Percentiles rank a stretch among this genome's conserved stretches.
Evolutionary conservation across 2,888 invertebrate species (phyloP).

Genomic region (Eupithecia centaureata): DNA sequence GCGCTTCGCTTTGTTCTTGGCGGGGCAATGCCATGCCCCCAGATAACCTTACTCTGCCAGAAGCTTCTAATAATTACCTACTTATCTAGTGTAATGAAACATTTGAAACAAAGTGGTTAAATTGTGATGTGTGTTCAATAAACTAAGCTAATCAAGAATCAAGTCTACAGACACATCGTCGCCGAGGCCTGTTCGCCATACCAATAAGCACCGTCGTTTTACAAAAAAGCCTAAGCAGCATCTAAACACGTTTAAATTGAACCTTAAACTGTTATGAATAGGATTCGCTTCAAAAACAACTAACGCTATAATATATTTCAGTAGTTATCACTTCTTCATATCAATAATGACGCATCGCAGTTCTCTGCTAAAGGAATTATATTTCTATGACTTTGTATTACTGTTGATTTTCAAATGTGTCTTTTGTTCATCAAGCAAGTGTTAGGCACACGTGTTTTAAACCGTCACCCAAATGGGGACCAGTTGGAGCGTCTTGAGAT

Average conservation of each 20-base stretch:
- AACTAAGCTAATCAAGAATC: conserved; percentile 70
- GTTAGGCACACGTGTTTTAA: conserved; percentile 76
- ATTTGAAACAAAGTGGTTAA: conserved; percentile 30
- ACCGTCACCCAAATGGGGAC: conserved; percentile 78
- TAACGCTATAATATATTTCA: conserved; percentile 63
- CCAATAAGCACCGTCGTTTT: conserved; percentile 56
- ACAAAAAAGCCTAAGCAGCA: conserved; percentile 55
- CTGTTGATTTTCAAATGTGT: conserved; percentile 48
- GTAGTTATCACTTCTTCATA: conserved; percentile 53
- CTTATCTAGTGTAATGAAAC: neutral
- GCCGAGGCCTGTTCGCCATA: conserved; percentile 75
- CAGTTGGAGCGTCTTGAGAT: conserved; percentile 71
- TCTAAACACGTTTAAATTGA: conserved; percentile 33
- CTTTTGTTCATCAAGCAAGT: conserved; percentile 57
- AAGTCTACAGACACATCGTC: conserved; percentile 80
- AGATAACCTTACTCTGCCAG: neutral
- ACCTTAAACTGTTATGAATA: conserved; percentile 47
- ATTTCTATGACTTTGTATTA: conserved; percentile 38
- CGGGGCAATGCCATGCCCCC: no score
- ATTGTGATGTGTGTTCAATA: conserved; percentile 44
- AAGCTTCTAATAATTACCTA: neutral
- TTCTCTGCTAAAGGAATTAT: conserved; percentile 40
- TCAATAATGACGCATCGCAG: conserved; percentile 58
- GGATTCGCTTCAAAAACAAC: conserved; percentile 41
- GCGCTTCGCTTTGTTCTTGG: no score